Evolutionary conservation across 2,113 vertebrate species (phyloP), one percentile per base, ranked within the genome.

Genomic region (Heptranchias perlo): DNA sequence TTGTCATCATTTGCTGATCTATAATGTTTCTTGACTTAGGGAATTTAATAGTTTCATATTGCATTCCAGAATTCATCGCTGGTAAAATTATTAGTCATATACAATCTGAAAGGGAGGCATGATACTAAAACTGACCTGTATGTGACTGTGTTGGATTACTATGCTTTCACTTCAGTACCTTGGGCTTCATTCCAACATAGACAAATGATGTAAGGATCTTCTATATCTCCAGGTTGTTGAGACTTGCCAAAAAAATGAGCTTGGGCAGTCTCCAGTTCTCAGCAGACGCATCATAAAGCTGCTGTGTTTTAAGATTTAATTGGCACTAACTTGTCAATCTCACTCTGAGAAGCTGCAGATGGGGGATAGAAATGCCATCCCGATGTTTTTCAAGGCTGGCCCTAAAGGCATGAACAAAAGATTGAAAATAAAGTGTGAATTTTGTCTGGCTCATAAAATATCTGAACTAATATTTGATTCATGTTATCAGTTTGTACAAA

Each of bases 181-280:
- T 23, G 28, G 94, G 39, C 65, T 69, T 47, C 44, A 67, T 23
- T 35, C 28, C 44, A 95, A 47, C 64, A 52, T 14, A 69, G 44
- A 69, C 64, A 95, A 95, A 35, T 95, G 47, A 95, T 95, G 44
- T 25, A 44, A 67, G 62, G 1, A 67, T 47, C 64, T 44, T 67
- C 62, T 64, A 47, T 44, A 47, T 47, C 39, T 44, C 64, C 61
- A 64, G 39, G 23, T 62, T 35, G 58, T 47, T 94, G 23, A 65
- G 61, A 64, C 62, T 25, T 94, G 92, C 18, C 62, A 94, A 87
- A 18, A 49, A 49, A 49, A 91, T n/a, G 11, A 61, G 87, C 54
- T 58, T 91, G 87, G 87, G 87, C 52, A 14, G 87, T 61, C 87
- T 91, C 54, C 87, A 65, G 92, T 65, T 94, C 62, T 44, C 62